Evolutionary conservation across 2,797 vertebrate genomes (phyloP).

Genomic region (Aphelocoma californica): DNA sequence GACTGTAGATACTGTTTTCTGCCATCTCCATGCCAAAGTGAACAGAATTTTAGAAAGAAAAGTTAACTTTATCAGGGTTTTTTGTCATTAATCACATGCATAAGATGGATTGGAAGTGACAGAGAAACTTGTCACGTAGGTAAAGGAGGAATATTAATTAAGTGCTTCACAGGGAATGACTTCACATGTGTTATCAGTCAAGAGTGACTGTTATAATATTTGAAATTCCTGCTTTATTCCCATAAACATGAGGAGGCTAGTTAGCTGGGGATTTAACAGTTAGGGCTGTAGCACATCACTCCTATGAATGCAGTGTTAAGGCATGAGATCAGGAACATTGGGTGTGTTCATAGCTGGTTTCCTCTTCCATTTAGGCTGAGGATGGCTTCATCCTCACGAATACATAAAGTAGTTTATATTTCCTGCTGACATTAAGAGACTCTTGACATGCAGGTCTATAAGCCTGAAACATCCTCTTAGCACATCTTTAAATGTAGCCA

Average conservation of each 20-base stretch:
- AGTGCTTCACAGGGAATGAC: neutral
- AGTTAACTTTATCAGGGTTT: neutral
- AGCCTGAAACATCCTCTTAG: neutral
- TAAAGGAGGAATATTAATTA: neutral
- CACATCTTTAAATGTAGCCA: neutral
- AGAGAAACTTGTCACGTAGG: neutral
- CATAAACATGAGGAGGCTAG: neutral
- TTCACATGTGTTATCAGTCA: neutral
- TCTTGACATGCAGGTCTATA: neutral
- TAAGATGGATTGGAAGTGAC: neutral
- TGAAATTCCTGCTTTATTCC: neutral
- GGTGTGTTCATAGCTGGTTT: neutral
- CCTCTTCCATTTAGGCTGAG: neutral
- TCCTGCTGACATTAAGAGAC: neutral
- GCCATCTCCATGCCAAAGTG: neutral
- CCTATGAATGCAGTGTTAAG: neutral
- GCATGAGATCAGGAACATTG: neutral
- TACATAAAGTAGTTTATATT: neutral
- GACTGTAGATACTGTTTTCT: neutral
- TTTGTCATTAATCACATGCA: neutral
- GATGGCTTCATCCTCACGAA: accelerated
- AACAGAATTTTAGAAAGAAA: neutral
- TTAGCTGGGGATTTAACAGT: neutral
- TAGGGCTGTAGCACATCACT: neutral
- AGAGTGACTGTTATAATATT: neutral